Conservation (phyloP, 2,113 vertebrate genomes). For the Himantopus leucocephalus region DNA sequence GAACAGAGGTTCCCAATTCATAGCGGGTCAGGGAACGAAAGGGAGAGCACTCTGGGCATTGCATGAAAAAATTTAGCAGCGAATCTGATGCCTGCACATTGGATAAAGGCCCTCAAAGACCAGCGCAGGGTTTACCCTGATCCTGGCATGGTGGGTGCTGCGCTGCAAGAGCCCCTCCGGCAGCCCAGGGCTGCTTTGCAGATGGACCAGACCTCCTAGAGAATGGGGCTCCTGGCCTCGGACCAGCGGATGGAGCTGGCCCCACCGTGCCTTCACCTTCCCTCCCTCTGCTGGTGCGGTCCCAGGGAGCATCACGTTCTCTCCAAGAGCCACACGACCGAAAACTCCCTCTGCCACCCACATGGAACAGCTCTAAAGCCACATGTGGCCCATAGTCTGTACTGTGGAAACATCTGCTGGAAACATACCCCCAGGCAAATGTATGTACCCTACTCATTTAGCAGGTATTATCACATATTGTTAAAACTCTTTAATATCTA, state of each 20-base stretch:
- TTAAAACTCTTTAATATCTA: background rate
- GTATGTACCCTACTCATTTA: background rate
- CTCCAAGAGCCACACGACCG: rapidly evolving
- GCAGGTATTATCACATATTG: background rate
- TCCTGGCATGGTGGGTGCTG: background rate
- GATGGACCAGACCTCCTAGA: background rate
- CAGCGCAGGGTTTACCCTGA: background rate
- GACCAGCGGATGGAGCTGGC: no score
- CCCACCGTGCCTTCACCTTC: rapidly evolving
- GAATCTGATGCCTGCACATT: background rate
- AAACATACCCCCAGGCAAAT: background rate
- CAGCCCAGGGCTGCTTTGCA: background rate
- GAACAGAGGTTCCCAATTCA: background rate
- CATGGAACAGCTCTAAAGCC: rapidly evolving
- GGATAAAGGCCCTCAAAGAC: background rate
- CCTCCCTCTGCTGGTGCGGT: rapidly evolving
- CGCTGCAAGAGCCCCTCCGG: background rate
- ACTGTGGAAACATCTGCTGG: background rate
- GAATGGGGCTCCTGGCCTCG: background rate
- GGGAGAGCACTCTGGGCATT: background rate
- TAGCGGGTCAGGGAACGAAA: background rate
- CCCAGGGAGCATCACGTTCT: background rate
- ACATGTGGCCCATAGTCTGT: rapidly evolving
- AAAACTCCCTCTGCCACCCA: background rate
- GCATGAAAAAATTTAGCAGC: background rate